Base-by-base conservation (phyloP, 2,113 vertebrate genomes). In the Tachysurus vachellii region DNA sequence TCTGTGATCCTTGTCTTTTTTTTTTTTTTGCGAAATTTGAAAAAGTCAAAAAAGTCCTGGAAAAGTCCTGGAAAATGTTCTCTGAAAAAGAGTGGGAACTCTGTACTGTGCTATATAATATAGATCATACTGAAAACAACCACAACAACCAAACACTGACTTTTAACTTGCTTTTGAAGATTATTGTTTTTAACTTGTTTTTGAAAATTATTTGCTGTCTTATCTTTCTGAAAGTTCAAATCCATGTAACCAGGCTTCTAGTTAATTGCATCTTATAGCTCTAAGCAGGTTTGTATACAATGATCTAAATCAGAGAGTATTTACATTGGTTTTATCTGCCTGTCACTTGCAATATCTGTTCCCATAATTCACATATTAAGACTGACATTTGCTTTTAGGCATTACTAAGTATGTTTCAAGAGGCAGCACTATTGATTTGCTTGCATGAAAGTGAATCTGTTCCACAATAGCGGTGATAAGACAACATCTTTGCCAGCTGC, bases 281-380 rank as follows among this genome's bases (percentile, higher is more conserved):
- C 83, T 57, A 36, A 81, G 75, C 1, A 56, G 0, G 9, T 75
- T 82, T 56, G n/a, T 13, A 80, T 66, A 42, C 59, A 53, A 50
- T 11, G 54, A 79, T 75, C 42, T 8, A 44, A 70, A 56, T 83
- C 64, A 21, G 54, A 66, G 9, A 28, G 16, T 50, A 62, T 82
- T 80, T 82, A 50, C 79, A 36, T 73, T 42, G 13, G 23, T 53
- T 21, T 31, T 73, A 17, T 73, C 47, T 59, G 31, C 14, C 42
- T 85, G 62, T 85, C 56, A 56, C 56, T 61, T 82, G 44, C 47
- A 56, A 87, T 90, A 83, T 82, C 28, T n/a, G 28, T 86, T 21
- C 82, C 80, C 61, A 86, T 91, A 76, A 89, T 90, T 89, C 85
- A 91, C 59, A 80, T 77, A 16, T 80, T 62, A 76, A 88, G 14